Percentiles rank a stretch among this genome's conserved stretches.
These are phyloP conservation scores for Proterorhinus semilunaris DNA, from an alignment of 2,113 vertebrate genomes.

Conservation along the genomic window DNA sequence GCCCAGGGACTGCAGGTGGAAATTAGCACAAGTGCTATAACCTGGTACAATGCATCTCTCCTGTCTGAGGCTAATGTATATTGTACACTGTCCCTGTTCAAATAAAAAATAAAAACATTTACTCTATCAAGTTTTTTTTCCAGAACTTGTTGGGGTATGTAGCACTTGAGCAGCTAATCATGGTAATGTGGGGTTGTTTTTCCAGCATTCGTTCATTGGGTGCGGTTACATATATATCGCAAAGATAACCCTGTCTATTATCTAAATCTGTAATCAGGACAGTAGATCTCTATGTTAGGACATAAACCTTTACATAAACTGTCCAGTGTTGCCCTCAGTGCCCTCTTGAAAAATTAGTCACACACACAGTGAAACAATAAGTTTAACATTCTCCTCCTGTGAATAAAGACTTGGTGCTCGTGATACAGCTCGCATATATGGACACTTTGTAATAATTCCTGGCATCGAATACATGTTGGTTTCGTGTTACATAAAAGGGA, in stretches of 20 bases:
- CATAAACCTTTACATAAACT: background rate
- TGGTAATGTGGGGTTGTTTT: constrained; percentile 12
- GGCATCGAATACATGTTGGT: background rate
- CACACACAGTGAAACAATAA: too few species aligned
- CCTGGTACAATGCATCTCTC: too few species aligned
- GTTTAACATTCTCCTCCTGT: background rate
- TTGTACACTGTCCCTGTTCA: too few species aligned
- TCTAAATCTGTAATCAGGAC: background rate
- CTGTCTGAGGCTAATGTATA: too few species aligned
- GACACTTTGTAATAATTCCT: constrained; percentile 3
- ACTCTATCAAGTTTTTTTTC: background rate
- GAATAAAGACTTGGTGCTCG: background rate
- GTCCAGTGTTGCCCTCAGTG: background rate
- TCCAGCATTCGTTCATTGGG: constrained; percentile 7
- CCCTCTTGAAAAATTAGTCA: background rate
- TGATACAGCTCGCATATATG: constrained; percentile 6
- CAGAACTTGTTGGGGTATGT: background rate
- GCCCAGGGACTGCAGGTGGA: too few species aligned
- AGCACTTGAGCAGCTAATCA: constrained; percentile 1
- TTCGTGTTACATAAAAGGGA: constrained; percentile 42
- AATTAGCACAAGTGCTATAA: too few species aligned
- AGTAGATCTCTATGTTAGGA: background rate
- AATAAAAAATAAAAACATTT: too few species aligned
- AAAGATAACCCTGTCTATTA: constrained; percentile 9
- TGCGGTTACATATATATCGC: background rate